These are phyloP conservation scores for Parnassius glacialis DNA, from an alignment of 2,888 invertebrate species.

Conservation along the genomic window DNA sequence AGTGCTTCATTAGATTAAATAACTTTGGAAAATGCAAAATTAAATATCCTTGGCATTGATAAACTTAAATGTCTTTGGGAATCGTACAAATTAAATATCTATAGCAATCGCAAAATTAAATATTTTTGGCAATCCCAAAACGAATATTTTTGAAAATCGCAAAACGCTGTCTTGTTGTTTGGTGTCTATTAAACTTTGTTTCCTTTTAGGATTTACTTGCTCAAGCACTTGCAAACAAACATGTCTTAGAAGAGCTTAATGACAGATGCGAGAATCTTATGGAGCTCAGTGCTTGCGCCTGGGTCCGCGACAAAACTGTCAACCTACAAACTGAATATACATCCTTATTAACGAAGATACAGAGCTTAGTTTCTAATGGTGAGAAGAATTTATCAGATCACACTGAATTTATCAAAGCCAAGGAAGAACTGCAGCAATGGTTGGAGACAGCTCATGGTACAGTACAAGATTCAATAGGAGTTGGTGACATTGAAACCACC, in stretches of 20 bases:
- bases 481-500: constrained; percentile 88
- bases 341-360: constrained; percentile 87
- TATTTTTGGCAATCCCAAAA: no score
- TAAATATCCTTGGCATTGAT: no score
- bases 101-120: no score
- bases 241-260: constrained; percentile 90
- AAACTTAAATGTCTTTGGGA: no score
- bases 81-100: no score
- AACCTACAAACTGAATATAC: constrained; percentile 91
- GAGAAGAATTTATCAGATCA: constrained; percentile 95
- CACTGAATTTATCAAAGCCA: constrained; percentile 93
- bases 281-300: constrained; percentile 91
- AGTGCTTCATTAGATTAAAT: no score
- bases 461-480: constrained; percentile 90
- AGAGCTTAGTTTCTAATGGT: constrained; percentile 90
- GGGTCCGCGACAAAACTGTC: constrained; percentile 93
- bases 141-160: no score
- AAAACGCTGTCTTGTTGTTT: no score
- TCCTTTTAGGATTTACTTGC: constrained; percentile 82
- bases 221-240: constrained; percentile 88
- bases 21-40: no score
- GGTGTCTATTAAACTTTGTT: constrained; percentile 1
- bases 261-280: constrained; percentile 93
- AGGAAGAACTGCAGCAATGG: constrained; percentile 92
- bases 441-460: constrained; percentile 89